Percentiles rank a stretch among this genome's conserved stretches.
phyloP scores from a whole-genome alignment of 2,113 vertebrate genomes.

The Sula dactylatra region DNA sequence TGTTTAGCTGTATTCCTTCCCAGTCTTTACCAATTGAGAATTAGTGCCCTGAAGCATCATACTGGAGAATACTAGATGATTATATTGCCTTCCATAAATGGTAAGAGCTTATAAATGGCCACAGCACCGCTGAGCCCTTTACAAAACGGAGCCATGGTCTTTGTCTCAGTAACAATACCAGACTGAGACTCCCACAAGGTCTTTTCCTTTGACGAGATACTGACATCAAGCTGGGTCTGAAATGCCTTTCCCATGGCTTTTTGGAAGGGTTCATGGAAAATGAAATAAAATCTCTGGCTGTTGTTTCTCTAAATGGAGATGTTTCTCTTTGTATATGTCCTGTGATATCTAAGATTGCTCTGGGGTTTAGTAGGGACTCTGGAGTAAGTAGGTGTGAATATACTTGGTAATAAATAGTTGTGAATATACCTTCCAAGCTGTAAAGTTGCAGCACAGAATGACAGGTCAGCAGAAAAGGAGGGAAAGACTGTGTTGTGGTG shows the following conservation, averaged over 20 bases:
- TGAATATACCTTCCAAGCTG: not conserved
- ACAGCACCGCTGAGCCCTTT: not conserved
- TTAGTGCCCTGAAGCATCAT: not conserved
- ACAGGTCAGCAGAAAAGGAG: not conserved
- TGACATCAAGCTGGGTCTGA: slow-evolving; percentile 1
- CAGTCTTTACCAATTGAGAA: not conserved
- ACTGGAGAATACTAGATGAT: not conserved
- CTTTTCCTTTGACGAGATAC: not conserved
- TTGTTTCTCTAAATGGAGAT: not conserved
- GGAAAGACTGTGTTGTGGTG: not conserved
- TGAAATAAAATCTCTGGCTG: not conserved
- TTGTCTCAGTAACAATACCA: slow-evolving; percentile 28
- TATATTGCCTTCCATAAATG: slow-evolving; percentile 7
- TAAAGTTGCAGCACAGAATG: not conserved
- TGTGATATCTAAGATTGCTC: not conserved
- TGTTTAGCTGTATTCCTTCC: slow-evolving; percentile 8
- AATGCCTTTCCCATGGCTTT: slow-evolving; percentile 17
- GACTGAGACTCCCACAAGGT: slow-evolving; percentile 1
- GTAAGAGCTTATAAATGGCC: not conserved
- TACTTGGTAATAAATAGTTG: not conserved
- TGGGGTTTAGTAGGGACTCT: not conserved
- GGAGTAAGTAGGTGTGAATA: not conserved
- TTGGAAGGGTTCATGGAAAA: slow-evolving; percentile 11
- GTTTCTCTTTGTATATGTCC: not conserved
- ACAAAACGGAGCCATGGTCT: not conserved